Conservation (phyloP, 2,113 vertebrate species). For the Lucifuga dentata region DNA sequence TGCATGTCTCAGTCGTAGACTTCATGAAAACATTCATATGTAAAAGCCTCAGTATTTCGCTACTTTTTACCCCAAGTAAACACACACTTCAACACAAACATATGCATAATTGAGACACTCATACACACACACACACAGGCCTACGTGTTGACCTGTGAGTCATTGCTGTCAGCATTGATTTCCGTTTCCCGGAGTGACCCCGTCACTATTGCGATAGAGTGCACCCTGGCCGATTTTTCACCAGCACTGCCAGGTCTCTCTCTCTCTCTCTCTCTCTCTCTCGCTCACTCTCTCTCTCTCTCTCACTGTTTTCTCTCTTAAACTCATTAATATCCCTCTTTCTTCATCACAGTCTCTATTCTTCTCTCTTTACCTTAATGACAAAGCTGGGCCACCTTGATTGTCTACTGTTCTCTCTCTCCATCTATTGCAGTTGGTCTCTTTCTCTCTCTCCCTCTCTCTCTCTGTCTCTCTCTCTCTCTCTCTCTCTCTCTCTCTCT, state of each 20-base stretch:
- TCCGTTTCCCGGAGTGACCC: slow-evolving; percentile 85
- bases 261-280: slow-evolving; percentile 47
- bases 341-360: background rate
- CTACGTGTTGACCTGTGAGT: slow-evolving; percentile 84
- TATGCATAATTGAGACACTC: slow-evolving; percentile 53
- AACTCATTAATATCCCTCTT: background rate
- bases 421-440: background rate
- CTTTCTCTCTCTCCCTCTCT: slow-evolving; percentile 30
- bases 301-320: slow-evolving; percentile 1
- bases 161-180: slow-evolving; percentile 87
- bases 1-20: slow-evolving; percentile 2
- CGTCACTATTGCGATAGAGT: slow-evolving; percentile 81
- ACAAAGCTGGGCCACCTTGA: slow-evolving; percentile 5
- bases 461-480: background rate
- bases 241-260: slow-evolving; percentile 48
- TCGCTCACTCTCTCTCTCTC: slow-evolving; percentile 1
- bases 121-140: slow-evolving; percentile 11
- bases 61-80: background rate
- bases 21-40: too few species aligned
- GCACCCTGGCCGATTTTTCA: slow-evolving; percentile 78
- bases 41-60: background rate
- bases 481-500: background rate
- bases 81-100: slow-evolving; percentile 19
- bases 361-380: background rate
- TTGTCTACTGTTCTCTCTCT: background rate